A percentile compares a stretch with the other conserved stretches of the same genome.
These are phyloP conservation scores for Drosophila picticornis DNA, from an alignment of 2,888 invertebrate species.

Conservation along the genomic window DNA sequence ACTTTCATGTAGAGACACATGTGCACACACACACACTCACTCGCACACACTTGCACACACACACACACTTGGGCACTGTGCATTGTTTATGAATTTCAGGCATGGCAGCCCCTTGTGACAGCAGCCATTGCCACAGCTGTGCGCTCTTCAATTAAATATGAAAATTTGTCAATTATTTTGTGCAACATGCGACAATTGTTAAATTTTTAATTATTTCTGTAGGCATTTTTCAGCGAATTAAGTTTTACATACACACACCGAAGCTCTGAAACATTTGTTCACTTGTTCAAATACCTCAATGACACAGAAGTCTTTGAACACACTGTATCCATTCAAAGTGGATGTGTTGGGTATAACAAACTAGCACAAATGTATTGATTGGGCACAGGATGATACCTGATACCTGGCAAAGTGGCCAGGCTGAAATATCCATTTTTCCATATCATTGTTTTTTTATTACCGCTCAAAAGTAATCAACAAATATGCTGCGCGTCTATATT, in stretches of 20 bases:
- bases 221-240: constrained; percentile 58
- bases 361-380: neutral
- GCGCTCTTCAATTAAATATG: constrained; percentile 80
- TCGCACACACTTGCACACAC: constrained; percentile 14
- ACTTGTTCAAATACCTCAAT: constrained; percentile 16
- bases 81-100: constrained; percentile 77
- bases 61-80: constrained; percentile 39
- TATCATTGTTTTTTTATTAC: neutral
- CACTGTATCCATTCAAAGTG: neutral
- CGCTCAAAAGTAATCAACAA: neutral
- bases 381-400: neutral
- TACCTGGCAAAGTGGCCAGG: neutral
- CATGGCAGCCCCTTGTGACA: constrained; percentile 70
- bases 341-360: neutral
- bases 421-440: neutral
- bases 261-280: constrained; percentile 14
- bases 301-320: constrained; percentile 8
- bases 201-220: constrained; percentile 77
- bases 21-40: constrained; percentile 25
- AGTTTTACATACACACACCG: constrained; percentile 29
- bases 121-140: constrained; percentile 64
- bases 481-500: neutral
- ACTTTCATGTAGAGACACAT: constrained; percentile 43
- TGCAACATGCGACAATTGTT: constrained; percentile 80
- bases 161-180: constrained; percentile 82